These are phyloP conservation scores for Agrotis ipsilon DNA, from an alignment of 2,888 invertebrate genomes.

Conservation along the genomic window DNA sequence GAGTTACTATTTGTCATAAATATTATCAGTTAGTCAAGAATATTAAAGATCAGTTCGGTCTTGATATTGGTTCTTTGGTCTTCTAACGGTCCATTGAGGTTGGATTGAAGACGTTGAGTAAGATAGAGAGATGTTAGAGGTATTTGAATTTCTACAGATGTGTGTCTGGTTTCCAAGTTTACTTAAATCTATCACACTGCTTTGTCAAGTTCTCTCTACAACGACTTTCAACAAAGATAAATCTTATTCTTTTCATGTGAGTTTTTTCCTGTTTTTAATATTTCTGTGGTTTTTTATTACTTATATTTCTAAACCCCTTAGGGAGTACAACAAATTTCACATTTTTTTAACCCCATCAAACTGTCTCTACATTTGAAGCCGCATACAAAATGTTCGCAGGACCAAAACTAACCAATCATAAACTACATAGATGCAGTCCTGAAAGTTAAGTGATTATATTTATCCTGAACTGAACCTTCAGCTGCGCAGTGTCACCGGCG, in stretches of 20 bases:
- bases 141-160: background rate
- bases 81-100: background rate
- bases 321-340: no score
- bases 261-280: no score
- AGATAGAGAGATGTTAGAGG: background rate
- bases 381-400: constrained; percentile 1
- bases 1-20: constrained; percentile 20
- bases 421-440: constrained; percentile 46
- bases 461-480: constrained; percentile 57
- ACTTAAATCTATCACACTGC: no score
- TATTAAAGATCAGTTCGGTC: background rate
- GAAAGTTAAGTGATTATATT: constrained; percentile 57
- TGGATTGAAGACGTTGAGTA: background rate
- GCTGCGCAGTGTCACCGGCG: constrained; percentile 63
- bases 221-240: no score
- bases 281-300: no score
- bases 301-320: no score
- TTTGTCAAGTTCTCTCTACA: no score
- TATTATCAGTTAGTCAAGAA: constrained; percentile 9
- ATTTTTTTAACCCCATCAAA: background rate
- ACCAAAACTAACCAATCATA: constrained; percentile 22
- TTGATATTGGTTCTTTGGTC: background rate
- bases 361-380: background rate
- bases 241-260: no score
- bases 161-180: background rate